A percentile compares a stretch with the other conserved stretches of the same genome.
Conservation (phyloP, 1,140 invertebrate species). For the Eumaeus atala region DNA sequence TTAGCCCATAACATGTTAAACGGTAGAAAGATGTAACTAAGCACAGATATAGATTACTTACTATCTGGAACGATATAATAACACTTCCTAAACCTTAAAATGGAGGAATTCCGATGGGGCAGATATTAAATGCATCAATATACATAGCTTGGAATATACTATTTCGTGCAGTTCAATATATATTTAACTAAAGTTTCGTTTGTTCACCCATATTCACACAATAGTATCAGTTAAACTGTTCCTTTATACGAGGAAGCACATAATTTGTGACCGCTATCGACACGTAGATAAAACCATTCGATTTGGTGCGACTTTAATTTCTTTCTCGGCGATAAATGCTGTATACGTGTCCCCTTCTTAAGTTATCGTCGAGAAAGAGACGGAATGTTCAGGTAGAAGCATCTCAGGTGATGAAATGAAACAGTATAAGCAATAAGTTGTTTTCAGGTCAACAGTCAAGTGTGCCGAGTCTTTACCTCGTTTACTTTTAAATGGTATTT, state of each 20-base stretch:
- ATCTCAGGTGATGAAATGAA: conserved; percentile 41
- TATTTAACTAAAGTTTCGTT: too few relatives aligned
- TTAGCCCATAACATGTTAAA: too few relatives aligned
- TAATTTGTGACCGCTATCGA: conserved; percentile 70
- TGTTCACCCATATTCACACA: too few relatives aligned
- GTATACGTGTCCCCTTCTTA: conserved; percentile 32
- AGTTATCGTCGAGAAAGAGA: conserved; percentile 28
- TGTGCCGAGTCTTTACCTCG: conserved; percentile 24
- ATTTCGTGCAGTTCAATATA: too few relatives aligned
- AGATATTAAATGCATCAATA: too few relatives aligned
- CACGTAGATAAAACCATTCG: conserved; percentile 66
- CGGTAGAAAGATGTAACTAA: too few relatives aligned
- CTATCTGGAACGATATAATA: too few relatives aligned
- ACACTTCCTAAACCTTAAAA: too few relatives aligned
- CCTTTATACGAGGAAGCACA: conserved; percentile 54
- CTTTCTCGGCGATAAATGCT: conserved; percentile 61
- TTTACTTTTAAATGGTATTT: neutral
- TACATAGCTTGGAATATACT: too few relatives aligned
- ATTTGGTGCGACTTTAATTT: conserved; percentile 67
- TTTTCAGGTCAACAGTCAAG: conserved; percentile 38
- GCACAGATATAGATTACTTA: too few relatives aligned
- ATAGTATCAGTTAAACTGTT: conserved; percentile 7
- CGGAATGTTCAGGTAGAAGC: conserved; percentile 33
- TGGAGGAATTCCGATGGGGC: too few relatives aligned
- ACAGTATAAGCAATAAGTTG: conserved; percentile 34